Conservation (phyloP, 1,140 invertebrate species). For the Heliconius eleuchia region DNA sequence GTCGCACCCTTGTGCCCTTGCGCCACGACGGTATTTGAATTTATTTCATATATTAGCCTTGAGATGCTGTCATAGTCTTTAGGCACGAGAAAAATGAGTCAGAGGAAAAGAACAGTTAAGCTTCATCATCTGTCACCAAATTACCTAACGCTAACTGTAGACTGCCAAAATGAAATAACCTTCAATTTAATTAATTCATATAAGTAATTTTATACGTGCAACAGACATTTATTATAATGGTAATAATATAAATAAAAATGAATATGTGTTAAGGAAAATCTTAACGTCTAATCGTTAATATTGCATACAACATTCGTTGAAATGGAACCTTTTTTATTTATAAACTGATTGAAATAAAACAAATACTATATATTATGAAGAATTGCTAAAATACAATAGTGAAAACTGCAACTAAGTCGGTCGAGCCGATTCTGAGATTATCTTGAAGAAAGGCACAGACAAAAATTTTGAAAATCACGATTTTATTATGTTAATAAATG, state of each 20-base stretch:
- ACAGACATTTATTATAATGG: not conserved
- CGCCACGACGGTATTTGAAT: not conserved
- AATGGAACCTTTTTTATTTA: no score
- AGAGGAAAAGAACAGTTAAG: conserved; percentile 66
- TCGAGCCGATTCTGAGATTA: no score
- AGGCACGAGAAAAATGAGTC: conserved; percentile 52
- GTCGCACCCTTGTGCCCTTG: no score
- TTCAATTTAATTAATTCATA: conserved; percentile 36
- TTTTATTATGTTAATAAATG: no score
- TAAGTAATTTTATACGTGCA: conserved; percentile 13
- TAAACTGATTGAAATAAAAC: no score
- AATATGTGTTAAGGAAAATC: not conserved
- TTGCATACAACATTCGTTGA: no score
- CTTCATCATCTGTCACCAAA: conserved; percentile 53
- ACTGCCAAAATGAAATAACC: conserved; percentile 40
- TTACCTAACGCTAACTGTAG: conserved; percentile 45
- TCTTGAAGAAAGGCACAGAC: no score
- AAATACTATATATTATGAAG: no score
- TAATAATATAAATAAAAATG: not conserved
- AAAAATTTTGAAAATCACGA: no score
- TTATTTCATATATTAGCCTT: not conserved
- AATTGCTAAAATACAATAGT: no score
- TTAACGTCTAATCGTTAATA: not conserved
- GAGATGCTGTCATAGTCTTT: conserved; percentile 36
- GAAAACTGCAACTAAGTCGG: no score